A percentile compares a stretch with the other conserved stretches of the same genome.
Evolutionary conservation across 2,797 vertebrate species (phyloP).

Genomic region (Acestrorhynchus altus): DNA sequence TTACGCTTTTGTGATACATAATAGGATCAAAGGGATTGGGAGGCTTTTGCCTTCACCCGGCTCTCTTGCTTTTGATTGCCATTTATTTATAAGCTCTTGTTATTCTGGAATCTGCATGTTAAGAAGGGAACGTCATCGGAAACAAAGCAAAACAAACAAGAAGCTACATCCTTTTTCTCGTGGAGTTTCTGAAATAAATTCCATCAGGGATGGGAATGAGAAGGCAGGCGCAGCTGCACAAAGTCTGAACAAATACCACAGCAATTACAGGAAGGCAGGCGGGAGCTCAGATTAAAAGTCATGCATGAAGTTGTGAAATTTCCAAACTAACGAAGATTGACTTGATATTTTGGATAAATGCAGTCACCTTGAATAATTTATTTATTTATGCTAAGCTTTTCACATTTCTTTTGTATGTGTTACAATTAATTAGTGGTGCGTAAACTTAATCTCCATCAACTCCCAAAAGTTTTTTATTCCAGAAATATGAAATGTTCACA

Average conservation of each 20-base stretch:
- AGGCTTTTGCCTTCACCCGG: slow-evolving; percentile 68
- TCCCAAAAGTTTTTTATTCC: too few relatives aligned
- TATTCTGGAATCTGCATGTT: slow-evolving; percentile 76
- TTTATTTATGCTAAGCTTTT: slow-evolving; percentile 6
- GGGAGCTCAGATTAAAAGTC: slow-evolving; percentile 11
- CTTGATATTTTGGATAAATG: background rate
- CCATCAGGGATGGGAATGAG: background rate
- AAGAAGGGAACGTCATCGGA: slow-evolving; percentile 55
- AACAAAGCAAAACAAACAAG: slow-evolving; percentile 41
- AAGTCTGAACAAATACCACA: slow-evolving; percentile 12
- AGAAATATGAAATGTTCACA: background rate
- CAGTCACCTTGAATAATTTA: background rate
- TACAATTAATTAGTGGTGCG: background rate
- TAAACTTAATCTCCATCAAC: too few relatives aligned
- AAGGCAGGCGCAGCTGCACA: slow-evolving; percentile 2
- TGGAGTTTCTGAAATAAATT: slow-evolving; percentile 25
- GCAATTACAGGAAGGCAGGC: slow-evolving; percentile 21
- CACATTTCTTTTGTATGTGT: background rate
- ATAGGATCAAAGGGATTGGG: slow-evolving; percentile 80
- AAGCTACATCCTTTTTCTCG: slow-evolving; percentile 65
- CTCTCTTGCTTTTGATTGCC: slow-evolving; percentile 71
- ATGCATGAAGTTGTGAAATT: background rate
- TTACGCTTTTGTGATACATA: slow-evolving; percentile 86
- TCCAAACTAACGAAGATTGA: slow-evolving; percentile 6
- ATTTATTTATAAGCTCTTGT: slow-evolving; percentile 79